Evolutionary conservation across 2,113 vertebrate genomes (phyloP), one percentile per base, ranked within the genome.

Genomic region (Leptocoma aspasia): DNA sequence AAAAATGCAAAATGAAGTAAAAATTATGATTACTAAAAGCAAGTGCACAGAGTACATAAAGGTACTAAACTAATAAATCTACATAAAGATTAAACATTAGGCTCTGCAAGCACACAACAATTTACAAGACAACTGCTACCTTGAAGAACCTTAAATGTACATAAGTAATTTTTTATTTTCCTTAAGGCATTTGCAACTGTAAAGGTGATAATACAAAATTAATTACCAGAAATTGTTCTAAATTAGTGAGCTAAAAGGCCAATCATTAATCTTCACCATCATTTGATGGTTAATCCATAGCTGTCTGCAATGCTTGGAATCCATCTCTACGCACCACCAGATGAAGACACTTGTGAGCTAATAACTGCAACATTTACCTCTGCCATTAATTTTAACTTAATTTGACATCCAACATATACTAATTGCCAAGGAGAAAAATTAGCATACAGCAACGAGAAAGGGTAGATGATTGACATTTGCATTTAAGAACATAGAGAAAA

Each of bases 141-240:
- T 71, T 54, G 66, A 91, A 66, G 72, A 97, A 94, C 56, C 94
- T 78, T 75, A 86, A 20, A 89, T 33, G 49, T 82, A 94, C 33
- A 23, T 92, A 84, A 71, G 78, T 59, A 21, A 88, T 96, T 96
- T 96, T 92, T 91, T 94, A 96, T 97, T 98, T 98, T 98, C 97
- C 97, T 98, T 97, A 97, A 97, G 97, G 96, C 97, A 97, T 98
- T 98, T 98, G 97, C 96, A 97, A 97, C 96, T 98, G 97, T 98
- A 98, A 98, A 97, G 96, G 98, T 98, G 98, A 98, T 99, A 99
- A 99, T 99, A 98, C 98, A 98, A 98, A 99, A 99, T 99, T 99
- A 99, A 99, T 99, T 99, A 98, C 98, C 94, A 98, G 98, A 99
- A 99, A 99, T 98, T 99, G 98, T 99, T 98, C 98, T 98, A 99